Evolutionary conservation across 2,888 invertebrate genomes (phyloP), one percentile per base, ranked within the genome.

Genomic region (Eupithecia subfuscata): DNA sequence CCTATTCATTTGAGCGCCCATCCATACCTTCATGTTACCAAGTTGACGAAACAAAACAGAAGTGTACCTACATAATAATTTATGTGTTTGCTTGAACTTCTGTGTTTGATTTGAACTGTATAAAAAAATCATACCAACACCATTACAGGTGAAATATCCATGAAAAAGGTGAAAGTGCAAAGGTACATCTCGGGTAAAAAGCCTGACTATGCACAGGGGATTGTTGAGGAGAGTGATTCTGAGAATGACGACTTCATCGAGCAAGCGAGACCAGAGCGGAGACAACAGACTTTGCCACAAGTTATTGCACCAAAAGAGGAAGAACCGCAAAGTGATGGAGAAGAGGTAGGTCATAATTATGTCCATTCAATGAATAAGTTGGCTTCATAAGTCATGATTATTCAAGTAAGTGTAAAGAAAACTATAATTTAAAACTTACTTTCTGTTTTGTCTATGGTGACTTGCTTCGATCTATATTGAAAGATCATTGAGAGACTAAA

Each of bases 101-200:
- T 52, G n/a, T 52, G n/a, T 52, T 8, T 48, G 30, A 30, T 30
- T 30, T 30, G 52, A 7, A 11, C 52, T 56, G 8, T n/a, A 48
- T 30, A 18, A 8, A 6, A 48, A 48, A 45, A 45, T 37, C 37
- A 37, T 4, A 37, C 5, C 4, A 18, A 48, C 48, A 18, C n/a
- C 3, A 67, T 67, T 74, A 22, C 87, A 98, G 98, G 99, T 88
- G 98, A 99, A 95, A 95, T 99, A 83, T 98, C 99, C 85, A 99
- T 99, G 99, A 98, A 99, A 95, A 99, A 99, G 91, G 99, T 99
- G 45, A 99, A 99, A 94, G 99, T 99, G 0, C 98, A 98, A 89
- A 96, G 99, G 72, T 99, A 99, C 89, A 98, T 99, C 77, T 99
- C 99, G 43, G 99, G 99, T 77, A 99, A 99, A 94, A 96, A 98